Base-by-base conservation (phyloP, 2,888 invertebrate genomes). In the Eupelmus urozonus region DNA sequence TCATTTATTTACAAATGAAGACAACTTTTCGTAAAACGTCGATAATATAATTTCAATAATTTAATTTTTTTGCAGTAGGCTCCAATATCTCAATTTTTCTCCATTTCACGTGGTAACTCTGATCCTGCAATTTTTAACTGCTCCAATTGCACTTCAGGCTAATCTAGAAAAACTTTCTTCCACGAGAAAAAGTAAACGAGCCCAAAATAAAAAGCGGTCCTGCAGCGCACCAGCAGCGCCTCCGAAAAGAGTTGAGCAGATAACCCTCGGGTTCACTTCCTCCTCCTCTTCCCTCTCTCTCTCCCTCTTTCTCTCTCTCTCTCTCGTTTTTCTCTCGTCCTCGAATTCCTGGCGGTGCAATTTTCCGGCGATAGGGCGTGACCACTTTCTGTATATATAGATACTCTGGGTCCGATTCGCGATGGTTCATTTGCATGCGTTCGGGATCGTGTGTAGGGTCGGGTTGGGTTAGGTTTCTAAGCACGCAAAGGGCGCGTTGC, bases 281-380 rank as follows among this genome's bases (percentile, higher is more conserved):
- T 49, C 16, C 16, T 13, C 16, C 16, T 49, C 49, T 4, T 49
- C 7, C 16, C 9, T 63, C 16, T 49, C 13, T 49, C 2, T 13
- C n/a, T n/a, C n/a, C 25, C 23, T 51, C 23, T 7, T 34, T 34
- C 20, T 11, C 1, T 34, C 34, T 34, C 13, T n/a, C 3, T 49
- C 7, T 25, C 2, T 63, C 16, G 2, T 53, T 53, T 53, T n/a
- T 53, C n/a, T 53, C 25, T 3, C 23, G 20, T 53, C 20, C 53
- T 49, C 49, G 23, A 60, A 70, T 60, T 70, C 60, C 59, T 49
- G n/a, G 62, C 29, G 62, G 62, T 49, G 45, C 49, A 74, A 74
- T 74, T 74, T 66, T 45, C 57, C 34, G 34, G 40, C 18, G 34
- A 49, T 57, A 16, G 66, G 74, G 74, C 49, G 74, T 74, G 49